Conservation (phyloP, 2,888 invertebrate genomes). For the Vanessa cardui region DNA sequence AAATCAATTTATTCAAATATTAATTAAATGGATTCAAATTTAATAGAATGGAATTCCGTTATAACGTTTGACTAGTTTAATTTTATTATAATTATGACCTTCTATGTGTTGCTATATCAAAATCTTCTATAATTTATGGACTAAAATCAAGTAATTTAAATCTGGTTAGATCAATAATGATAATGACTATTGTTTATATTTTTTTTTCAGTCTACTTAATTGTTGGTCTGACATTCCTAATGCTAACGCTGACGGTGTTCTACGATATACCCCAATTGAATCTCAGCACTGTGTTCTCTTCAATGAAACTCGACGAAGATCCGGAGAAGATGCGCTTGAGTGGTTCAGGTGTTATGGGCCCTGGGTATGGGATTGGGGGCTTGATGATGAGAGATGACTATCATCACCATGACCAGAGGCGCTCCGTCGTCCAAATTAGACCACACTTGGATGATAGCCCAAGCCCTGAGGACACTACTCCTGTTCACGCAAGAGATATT, state of each 20-base stretch:
- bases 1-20: no score
- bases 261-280: slow-evolving; percentile 95
- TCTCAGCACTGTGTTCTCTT: slow-evolving; percentile 89
- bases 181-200: neutral
- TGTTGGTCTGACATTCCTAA: slow-evolving; percentile 91
- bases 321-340: slow-evolving; percentile 87
- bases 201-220: slow-evolving; percentile 88
- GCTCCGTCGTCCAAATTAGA: slow-evolving; percentile 85
- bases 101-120: neutral
- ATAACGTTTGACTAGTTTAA: no score
- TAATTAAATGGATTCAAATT: no score
- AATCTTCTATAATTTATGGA: neutral
- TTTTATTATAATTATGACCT: no score
- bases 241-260: slow-evolving; percentile 92
- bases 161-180: neutral
- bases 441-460: slow-evolving; percentile 86
- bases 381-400: slow-evolving; percentile 76
- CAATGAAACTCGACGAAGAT: slow-evolving; percentile 82
- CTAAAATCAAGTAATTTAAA: neutral
- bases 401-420: slow-evolving; percentile 78
- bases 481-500: slow-evolving; percentile 83
- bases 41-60: no score
- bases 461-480: slow-evolving; percentile 87
- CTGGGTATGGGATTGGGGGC: slow-evolving; percentile 74
- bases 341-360: slow-evolving; percentile 75